Percentiles rank a stretch among this genome's conserved stretches.
These are phyloP conservation scores for Bubo scandiacus DNA, from an alignment of 2,113 vertebrate species.

Conservation along the genomic window DNA sequence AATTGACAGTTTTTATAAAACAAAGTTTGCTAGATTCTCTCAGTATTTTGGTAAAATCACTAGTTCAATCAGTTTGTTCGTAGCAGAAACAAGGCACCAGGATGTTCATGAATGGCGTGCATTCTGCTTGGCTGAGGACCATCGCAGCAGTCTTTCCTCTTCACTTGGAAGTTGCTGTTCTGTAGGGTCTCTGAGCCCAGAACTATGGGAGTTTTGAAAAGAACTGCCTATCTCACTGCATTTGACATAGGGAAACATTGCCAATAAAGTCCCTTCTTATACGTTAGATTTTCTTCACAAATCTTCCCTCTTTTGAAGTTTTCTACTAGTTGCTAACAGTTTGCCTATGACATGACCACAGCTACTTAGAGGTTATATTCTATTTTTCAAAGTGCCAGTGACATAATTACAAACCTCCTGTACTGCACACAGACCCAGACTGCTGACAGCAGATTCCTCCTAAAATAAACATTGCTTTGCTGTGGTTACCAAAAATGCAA, in stretches of 20 bases:
- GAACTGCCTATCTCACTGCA: background rate
- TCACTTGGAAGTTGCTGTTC: background rate
- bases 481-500: background rate
- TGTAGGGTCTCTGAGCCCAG: background rate
- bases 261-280: background rate
- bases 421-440: background rate
- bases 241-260: background rate
- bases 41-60: background rate
- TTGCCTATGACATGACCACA: background rate
- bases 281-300: background rate
- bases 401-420: background rate
- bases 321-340: background rate
- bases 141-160: background rate
- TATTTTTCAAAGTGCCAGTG: background rate
- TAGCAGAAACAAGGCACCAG: background rate
- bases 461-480: background rate
- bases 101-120: accelerated
- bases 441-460: background rate
- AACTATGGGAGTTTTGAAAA: background rate
- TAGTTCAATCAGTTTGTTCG: background rate
- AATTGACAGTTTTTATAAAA: background rate
- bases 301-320: background rate
- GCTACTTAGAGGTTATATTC: background rate
- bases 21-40: background rate
- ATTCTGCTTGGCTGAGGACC: background rate